Percentiles rank a stretch among this genome's conserved stretches.
Evolutionary conservation across 2,797 vertebrate genomes (phyloP).

Genomic region (Amphiprion clarkii): DNA sequence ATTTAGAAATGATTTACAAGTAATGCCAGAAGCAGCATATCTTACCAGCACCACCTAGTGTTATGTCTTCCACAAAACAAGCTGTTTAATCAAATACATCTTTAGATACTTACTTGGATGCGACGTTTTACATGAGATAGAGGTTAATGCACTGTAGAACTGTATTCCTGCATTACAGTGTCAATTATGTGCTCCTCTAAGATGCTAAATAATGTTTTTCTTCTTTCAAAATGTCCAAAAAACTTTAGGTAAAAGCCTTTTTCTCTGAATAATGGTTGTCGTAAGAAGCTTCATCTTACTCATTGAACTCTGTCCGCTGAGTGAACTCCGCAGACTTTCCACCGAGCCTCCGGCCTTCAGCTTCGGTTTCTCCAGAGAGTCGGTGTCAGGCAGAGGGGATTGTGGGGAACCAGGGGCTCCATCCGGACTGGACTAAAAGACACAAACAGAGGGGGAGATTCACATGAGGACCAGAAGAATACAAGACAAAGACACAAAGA

Average conservation of each 20-base stretch:
- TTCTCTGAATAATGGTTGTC: neutral
- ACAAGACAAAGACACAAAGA: slow-evolving; percentile 7
- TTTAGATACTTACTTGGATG: neutral
- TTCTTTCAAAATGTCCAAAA: neutral
- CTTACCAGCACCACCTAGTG: slow-evolving; percentile 56
- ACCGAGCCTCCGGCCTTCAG: slow-evolving; percentile 97
- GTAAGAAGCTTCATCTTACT: slow-evolving; percentile 84
- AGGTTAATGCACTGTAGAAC: neutral
- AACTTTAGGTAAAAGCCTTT: neutral
- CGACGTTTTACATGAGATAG: neutral
- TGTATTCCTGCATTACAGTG: neutral
- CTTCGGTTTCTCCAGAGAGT: slow-evolving; percentile 95
- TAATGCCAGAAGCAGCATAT: neutral
- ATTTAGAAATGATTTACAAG: slow-evolving; percentile 6
- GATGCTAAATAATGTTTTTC: no score
- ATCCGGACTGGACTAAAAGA: slow-evolving; percentile 89
- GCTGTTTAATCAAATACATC: neutral
- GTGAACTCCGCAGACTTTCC: slow-evolving; percentile 96
- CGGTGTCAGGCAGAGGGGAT: slow-evolving; percentile 86
- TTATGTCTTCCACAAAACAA: slow-evolving; percentile 5
- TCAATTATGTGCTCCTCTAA: neutral
- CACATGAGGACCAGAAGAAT: slow-evolving; percentile 27
- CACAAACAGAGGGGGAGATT: slow-evolving; percentile 4
- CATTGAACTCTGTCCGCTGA: slow-evolving; percentile 99
- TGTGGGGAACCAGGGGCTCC: slow-evolving; percentile 89